These are phyloP conservation scores for Selenia dentaria DNA, from an alignment of 2,888 invertebrate genomes.

Conservation along the genomic window DNA sequence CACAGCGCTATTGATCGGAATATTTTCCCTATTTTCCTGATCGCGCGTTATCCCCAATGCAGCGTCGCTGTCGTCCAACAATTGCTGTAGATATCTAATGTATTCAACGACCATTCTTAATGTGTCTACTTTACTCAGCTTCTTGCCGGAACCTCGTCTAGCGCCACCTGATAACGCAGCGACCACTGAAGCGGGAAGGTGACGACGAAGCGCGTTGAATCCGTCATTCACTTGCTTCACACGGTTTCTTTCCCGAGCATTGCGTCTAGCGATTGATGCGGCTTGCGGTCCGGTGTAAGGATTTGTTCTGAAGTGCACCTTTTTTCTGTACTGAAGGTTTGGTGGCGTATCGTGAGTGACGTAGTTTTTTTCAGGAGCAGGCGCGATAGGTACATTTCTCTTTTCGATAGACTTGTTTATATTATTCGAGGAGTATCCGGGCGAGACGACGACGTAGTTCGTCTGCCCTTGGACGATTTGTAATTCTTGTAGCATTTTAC, in stretches of 20 bases:
- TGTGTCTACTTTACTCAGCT: constrained; percentile 95
- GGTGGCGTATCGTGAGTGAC: constrained; percentile 82
- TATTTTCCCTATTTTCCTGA: constrained; percentile 76
- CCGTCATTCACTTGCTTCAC: constrained; percentile 98
- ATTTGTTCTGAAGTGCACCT: constrained; percentile 89
- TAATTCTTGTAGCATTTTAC: constrained; percentile 77
- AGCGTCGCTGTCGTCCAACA: constrained; percentile 90
- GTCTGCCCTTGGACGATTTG: constrained; percentile 83
- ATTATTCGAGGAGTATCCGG: constrained; percentile 69
- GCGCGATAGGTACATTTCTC: constrained; percentile 82
- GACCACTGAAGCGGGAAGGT: constrained; percentile 92
- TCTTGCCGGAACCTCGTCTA: constrained; percentile 91
- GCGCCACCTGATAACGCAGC: constrained; percentile 87
- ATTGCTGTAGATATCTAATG: constrained; percentile 92
- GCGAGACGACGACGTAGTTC: constrained; percentile 86
- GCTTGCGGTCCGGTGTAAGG: constrained; percentile 88
- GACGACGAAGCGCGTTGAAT: constrained; percentile 94
- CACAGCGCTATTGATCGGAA: constrained; percentile 58
- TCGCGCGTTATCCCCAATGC: constrained; percentile 77
- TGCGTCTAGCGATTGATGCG: constrained; percentile 94
- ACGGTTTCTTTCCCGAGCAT: constrained; percentile 97
- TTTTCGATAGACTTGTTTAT: constrained; percentile 80
- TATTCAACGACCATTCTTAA: constrained; percentile 95
- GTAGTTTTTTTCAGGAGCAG: constrained; percentile 84
- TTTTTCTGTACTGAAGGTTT: constrained; percentile 87